Percentiles rank a stretch among this genome's conserved stretches.
Evolutionary conservation across 2,888 invertebrate genomes (phyloP).

Genomic region (Exephanes ischioxanthus): DNA sequence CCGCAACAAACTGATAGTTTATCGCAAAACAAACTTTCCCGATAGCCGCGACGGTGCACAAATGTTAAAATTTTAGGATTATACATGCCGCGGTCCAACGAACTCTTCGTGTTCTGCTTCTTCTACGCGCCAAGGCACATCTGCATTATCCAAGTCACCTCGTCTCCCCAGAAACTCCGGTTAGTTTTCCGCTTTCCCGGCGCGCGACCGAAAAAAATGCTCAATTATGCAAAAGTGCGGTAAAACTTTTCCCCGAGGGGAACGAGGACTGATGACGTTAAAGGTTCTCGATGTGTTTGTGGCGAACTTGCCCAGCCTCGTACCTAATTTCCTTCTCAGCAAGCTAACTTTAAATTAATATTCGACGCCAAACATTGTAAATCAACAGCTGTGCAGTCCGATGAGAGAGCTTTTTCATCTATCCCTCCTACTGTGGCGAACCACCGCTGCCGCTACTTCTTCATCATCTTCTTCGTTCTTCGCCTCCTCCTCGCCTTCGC

Average conservation of each 20-base stretch:
- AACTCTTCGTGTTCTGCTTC: background rate
- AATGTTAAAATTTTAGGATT: background rate
- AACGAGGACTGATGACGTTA: constrained; percentile 46
- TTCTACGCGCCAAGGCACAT: background rate
- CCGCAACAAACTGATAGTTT: background rate
- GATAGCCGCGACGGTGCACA: background rate
- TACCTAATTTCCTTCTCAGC: constrained; percentile 38
- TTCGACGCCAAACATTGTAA: constrained; percentile 80
- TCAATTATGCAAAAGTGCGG: constrained; percentile 82
- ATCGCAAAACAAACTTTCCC: background rate
- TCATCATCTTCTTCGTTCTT: constrained; percentile 27
- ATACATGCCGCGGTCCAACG: background rate
- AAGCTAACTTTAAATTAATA: constrained; percentile 81
- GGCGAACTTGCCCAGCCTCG: constrained; percentile 6
- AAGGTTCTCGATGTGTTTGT: constrained; percentile 11
- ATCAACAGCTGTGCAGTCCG: constrained; percentile 75
- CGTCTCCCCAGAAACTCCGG: constrained; percentile 18
- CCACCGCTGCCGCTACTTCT: constrained; percentile 51
- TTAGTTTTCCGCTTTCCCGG: constrained; percentile 65
- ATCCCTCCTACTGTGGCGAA: constrained; percentile 47
- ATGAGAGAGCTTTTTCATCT: constrained; percentile 64
- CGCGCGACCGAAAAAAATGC: constrained; percentile 76
- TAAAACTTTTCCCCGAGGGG: constrained; percentile 44
- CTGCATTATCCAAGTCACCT: constrained; percentile 29
- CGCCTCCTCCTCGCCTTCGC: constrained; percentile 11